phyloP scores from a whole-genome alignment of 2,113 vertebrate genomes.

The Psammodynastes pulverulentus region DNA sequence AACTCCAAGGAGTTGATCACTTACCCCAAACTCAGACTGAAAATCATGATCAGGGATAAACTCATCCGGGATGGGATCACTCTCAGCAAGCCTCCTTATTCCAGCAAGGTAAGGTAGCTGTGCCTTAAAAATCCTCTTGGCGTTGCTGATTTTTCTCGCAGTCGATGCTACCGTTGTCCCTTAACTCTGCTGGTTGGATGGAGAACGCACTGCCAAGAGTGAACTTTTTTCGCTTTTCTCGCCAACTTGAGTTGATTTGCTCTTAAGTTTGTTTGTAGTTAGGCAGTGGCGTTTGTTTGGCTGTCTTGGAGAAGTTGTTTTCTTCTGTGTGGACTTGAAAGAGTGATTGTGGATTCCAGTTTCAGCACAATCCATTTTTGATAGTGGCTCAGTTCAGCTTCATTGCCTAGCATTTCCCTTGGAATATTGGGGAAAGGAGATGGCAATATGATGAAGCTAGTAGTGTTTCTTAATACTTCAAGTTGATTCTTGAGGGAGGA shows the following conservation, averaged over 20 bases:
- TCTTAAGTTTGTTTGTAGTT: not conserved
- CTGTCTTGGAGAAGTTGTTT: not conserved
- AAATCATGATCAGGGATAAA: conserved; percentile 98
- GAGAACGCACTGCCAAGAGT: not conserved
- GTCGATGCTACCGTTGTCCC: not conserved
- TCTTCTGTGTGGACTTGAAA: not conserved
- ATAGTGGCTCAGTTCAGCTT: not conserved
- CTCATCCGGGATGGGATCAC: conserved; percentile 90
- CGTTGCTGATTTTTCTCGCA: not conserved
- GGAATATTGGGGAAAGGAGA: not conserved
- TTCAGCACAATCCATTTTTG: not conserved
- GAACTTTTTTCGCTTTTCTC: not conserved
- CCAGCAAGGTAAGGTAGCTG: conserved; percentile 87
- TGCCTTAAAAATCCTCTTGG: not conserved
- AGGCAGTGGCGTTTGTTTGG: not conserved
- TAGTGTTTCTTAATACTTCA: not conserved
- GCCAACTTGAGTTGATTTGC: not conserved
- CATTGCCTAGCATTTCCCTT: not conserved
- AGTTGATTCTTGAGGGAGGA: conserved; percentile 32
- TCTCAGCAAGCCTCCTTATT: conserved; percentile 86
- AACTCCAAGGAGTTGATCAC: conserved; percentile 73
- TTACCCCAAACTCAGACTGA: conserved; percentile 91
- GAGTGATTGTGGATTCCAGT: not conserved
- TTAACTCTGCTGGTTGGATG: not conserved
- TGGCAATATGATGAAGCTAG: not conserved